Percentiles rank a stretch among this genome's conserved stretches.
Evolutionary conservation across 2,113 vertebrate species (phyloP).

Genomic region (Alethe diademata): DNA sequence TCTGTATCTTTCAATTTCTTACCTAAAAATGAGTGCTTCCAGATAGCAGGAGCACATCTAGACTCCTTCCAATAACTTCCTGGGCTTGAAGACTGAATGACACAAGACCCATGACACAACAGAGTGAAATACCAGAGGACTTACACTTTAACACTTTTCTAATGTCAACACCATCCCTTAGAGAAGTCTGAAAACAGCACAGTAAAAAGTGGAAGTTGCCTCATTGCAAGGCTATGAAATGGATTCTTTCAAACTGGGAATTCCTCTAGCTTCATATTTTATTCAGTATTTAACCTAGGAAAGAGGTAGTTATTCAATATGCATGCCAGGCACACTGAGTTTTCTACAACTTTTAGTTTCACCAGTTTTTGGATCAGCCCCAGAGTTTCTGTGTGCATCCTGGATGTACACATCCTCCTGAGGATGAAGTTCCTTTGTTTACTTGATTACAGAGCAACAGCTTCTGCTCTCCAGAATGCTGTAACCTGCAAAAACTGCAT

Average conservation of each 20-base stretch:
- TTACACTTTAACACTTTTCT: not conserved
- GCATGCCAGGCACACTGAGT: not conserved
- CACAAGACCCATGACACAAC: not conserved
- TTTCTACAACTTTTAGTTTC: not conserved
- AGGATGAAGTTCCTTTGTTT: not conserved
- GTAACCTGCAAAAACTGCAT: not conserved
- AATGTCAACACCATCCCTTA: not conserved
- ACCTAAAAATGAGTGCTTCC: not conserved
- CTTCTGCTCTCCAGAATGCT: not conserved
- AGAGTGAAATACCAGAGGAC: not conserved
- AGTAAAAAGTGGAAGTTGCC: not conserved
- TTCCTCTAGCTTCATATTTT: not conserved
- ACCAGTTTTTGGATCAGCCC: not conserved
- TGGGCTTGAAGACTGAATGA: not conserved
- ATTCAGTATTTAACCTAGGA: not conserved
- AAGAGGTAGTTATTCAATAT: not conserved
- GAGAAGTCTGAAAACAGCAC: not conserved
- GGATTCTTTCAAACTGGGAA: not conserved
- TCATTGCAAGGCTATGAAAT: not conserved
- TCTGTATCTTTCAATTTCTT: not conserved
- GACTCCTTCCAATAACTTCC: not conserved
- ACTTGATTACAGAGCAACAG: rapidly evolving
- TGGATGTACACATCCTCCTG: not conserved
- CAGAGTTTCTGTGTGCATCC: not conserved
- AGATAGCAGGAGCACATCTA: not conserved